Percentiles rank a stretch among this genome's conserved stretches.
phyloP scores from a whole-genome alignment of 2,797 vertebrate genomes.

The Rhinogobio ventralis region DNA sequence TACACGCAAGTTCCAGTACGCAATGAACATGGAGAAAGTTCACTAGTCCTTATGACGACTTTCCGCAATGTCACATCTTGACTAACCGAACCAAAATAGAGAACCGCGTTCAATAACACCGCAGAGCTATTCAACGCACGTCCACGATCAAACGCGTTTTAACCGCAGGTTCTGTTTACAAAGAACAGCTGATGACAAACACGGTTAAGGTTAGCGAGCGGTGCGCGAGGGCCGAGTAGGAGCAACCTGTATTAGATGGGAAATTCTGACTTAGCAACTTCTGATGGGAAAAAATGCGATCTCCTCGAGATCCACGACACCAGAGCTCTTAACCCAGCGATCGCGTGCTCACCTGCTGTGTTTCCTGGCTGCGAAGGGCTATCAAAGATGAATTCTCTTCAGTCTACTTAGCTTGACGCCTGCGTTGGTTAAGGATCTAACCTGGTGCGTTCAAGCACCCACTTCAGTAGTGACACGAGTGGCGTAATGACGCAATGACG shows the following conservation, averaged over 20 bases:
- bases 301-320: not conserved
- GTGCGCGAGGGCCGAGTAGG: not conserved
- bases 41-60: slow-evolving; percentile 65
- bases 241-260: not conserved
- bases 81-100: slow-evolving; percentile 9
- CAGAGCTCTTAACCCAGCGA: not conserved
- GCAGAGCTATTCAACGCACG: not conserved
- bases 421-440: slow-evolving; percentile 29
- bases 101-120: not conserved
- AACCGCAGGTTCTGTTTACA: not conserved
- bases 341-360: slow-evolving; percentile 30
- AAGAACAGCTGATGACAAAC: not conserved
- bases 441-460: slow-evolving; percentile 47
- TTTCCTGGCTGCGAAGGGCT: not conserved
- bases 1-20: not conserved
- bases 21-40: slow-evolving; percentile 56
- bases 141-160: not conserved
- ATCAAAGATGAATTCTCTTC: not conserved
- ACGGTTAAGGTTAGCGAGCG: not conserved
- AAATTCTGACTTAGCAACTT: slow-evolving; percentile 32
- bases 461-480: slow-evolving; percentile 22
- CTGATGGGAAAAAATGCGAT: not conserved
- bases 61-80: slow-evolving; percentile 70
- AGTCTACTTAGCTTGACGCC: slow-evolving; percentile 23
- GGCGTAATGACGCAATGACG: slow-evolving; percentile 43